Evolutionary conservation across 2,888 invertebrate species (phyloP).

Genomic region (Cabera pusaria): DNA sequence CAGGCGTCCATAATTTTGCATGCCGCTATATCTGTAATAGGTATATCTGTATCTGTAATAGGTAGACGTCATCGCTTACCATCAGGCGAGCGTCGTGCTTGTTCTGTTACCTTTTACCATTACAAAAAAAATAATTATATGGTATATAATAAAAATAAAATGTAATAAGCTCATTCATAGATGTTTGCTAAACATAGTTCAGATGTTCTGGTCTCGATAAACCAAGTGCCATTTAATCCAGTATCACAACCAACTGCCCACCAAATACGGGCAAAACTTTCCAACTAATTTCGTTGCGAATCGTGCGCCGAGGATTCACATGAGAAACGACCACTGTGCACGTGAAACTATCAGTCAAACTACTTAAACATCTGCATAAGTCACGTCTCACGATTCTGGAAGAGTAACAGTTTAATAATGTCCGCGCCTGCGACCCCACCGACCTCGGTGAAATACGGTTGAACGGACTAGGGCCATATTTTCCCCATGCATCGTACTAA

Average conservation of each 20-base stretch:
- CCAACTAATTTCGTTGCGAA: slow-evolving; percentile 67
- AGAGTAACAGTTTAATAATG: slow-evolving; percentile 81
- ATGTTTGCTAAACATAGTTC: too few relatives aligned
- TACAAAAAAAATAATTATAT: too few relatives aligned
- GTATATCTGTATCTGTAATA: too few relatives aligned
- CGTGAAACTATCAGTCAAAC: slow-evolving; percentile 80
- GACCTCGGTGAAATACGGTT: slow-evolving; percentile 80
- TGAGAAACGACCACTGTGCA: slow-evolving; percentile 74
- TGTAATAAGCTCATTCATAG: too few relatives aligned
- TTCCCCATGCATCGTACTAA: slow-evolving; percentile 77
- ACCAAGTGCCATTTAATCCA: background rate
- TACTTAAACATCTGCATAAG: slow-evolving; percentile 81
- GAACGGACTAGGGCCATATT: slow-evolving; percentile 78
- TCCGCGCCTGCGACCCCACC: slow-evolving; percentile 71
- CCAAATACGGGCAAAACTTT: slow-evolving; percentile 59
- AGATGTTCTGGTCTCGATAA: too few relatives aligned
- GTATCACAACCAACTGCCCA: slow-evolving; percentile 20
- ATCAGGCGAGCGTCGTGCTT: too few relatives aligned
- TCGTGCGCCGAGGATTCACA: slow-evolving; percentile 76
- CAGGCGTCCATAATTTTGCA: too few relatives aligned
- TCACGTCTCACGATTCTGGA: slow-evolving; percentile 77
- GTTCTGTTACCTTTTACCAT: too few relatives aligned
- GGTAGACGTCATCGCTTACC: too few relatives aligned
- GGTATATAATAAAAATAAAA: too few relatives aligned
- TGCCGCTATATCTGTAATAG: too few relatives aligned